Evolutionary conservation across 2,113 vertebrate genomes (phyloP), one percentile per base, ranked within the genome.

Genomic region (Xiphophorus hellerii): DNA sequence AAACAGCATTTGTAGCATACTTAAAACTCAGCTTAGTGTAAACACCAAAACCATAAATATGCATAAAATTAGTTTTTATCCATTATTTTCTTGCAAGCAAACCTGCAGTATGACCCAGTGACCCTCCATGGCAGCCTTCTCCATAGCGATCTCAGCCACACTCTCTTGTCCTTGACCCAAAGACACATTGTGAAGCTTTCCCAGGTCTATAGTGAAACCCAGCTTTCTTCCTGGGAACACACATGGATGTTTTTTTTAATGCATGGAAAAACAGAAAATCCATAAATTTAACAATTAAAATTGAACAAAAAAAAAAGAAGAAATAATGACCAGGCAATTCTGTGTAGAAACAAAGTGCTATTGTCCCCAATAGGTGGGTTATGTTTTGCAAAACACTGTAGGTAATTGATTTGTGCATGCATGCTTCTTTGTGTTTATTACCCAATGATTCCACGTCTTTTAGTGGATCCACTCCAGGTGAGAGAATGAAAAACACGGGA

Each of bases 31-130:
- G 51, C 25, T 7, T 63, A 63, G 13, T 20, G 62, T 64, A 72
- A 62, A 63, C 31, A 69, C 2, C 28, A n/a, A 77, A 58, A 27
- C 12, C 22, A 58, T 11, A n/a, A 58, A 58, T 58, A 58, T 58
- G 20, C 25, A 58, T 10, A n/a, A 58, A 25, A 25, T n/a, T 2
- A 10, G 28, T 17, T 29, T 33, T 31, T 9, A 31, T 29, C 5
- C 12, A 31, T 25, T 8, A 0, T 62, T 27, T 28, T 76, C 54
- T 33, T 60, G 7, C 15, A 66, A 29, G 28, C 72, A 66, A 20
- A 96, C 95, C 96, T 96, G 96, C 91, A 97, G 87, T 88, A 94
- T 96, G 92, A 97, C 95, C 95, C 95, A 96, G 85, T 96, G 96
- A 74, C 95, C 96, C 92, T 95, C 96, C 94, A 95, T 95, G 86